Conservation (phyloP, 2,888 invertebrate species). For the Pristionchus japonicus region DNA sequence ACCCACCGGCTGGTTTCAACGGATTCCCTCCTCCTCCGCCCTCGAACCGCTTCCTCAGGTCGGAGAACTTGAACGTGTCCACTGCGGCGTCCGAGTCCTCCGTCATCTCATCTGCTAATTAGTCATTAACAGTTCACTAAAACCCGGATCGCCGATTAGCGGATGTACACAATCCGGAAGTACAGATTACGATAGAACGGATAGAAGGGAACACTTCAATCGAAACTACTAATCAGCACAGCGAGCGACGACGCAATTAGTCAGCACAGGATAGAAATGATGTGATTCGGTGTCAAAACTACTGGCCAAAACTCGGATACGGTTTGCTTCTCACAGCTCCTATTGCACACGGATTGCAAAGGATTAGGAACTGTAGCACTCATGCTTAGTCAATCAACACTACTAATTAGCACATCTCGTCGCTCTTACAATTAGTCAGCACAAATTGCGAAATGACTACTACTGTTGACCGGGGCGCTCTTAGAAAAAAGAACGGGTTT, state of each 20-base stretch:
- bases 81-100: not conserved
- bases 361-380: no score
- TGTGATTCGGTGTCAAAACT: no score
- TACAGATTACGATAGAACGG: not conserved
- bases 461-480: not conserved
- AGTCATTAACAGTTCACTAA: not conserved
- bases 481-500: not conserved
- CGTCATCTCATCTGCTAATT: conserved; percentile 32
- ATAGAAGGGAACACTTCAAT: no score
- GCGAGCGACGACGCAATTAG: not conserved
- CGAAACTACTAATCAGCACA: not conserved
- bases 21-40: not conserved
- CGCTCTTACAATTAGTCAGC: not conserved
- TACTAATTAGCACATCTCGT: not conserved
- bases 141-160: no score
- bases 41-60: conserved; percentile 11
- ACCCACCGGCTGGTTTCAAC: not conserved
- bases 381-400: no score
- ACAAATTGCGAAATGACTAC: not conserved
- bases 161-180: not conserved
- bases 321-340: no score
- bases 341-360: no score
- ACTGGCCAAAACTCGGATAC: no score
- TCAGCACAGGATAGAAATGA: no score
- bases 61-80: conserved; percentile 15